Evolutionary conservation across 2,888 invertebrate genomes (phyloP).

Genomic region (Drosophila lutescens): DNA sequence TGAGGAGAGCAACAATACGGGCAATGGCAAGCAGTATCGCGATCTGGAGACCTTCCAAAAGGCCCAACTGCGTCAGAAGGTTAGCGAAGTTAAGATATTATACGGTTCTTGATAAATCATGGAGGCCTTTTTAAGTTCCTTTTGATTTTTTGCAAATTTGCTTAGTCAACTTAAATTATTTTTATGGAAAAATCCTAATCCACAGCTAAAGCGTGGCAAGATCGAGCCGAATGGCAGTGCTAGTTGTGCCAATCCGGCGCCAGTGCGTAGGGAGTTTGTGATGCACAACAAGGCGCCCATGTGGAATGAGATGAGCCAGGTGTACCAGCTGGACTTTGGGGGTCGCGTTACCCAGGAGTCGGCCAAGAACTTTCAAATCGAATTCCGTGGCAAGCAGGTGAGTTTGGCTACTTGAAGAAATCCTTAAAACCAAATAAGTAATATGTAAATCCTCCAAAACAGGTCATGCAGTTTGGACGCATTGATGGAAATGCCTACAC

Average conservation of each 20-base stretch:
- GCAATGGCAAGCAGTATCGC: constrained; percentile 89
- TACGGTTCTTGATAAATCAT: not conserved
- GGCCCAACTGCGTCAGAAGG: constrained; percentile 95
- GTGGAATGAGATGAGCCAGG: constrained; percentile 99
- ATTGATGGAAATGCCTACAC: constrained; percentile 99
- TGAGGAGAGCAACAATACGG: constrained; percentile 85
- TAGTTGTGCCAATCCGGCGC: constrained; percentile 83
- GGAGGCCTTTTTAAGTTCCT: not conserved
- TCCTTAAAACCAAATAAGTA: not conserved
- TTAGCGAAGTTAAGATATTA: constrained; percentile 74
- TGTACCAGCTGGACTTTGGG: constrained; percentile 99
- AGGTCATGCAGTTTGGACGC: constrained; percentile 99
- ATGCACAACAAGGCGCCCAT: constrained; percentile 99
- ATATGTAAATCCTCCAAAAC: constrained; percentile 61
- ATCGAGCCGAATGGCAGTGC: constrained; percentile 86
- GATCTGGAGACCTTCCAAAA: constrained; percentile 96
- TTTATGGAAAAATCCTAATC: not conserved
- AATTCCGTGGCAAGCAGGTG: constrained; percentile 97
- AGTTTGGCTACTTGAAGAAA: constrained; percentile 18
- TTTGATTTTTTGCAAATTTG: not conserved
- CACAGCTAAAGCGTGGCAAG: constrained; percentile 90
- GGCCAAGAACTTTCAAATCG: constrained; percentile 99
- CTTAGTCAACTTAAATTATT: not conserved
- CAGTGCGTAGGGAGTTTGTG: constrained; percentile 91
- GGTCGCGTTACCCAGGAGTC: constrained; percentile 99